Conservation (phyloP, 2,888 invertebrate genomes). For the Drosophila pseudotalamancana region DNA sequence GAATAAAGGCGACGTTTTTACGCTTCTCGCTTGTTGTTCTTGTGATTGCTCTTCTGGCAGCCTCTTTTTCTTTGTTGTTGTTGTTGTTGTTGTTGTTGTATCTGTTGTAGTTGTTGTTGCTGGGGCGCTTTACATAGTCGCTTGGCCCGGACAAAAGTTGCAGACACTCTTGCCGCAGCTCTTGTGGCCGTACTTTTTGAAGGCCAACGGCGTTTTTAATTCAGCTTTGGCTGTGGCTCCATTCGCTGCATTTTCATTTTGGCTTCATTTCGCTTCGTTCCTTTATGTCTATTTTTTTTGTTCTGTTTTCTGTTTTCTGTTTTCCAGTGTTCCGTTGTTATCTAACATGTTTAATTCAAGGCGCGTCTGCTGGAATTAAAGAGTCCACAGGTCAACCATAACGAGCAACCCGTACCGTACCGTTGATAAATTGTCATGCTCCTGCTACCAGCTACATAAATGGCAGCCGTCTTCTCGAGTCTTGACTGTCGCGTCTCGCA, state of each 20-base stretch:
- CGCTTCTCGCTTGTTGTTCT: conserved; percentile 48
- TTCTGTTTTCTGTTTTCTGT: no score
- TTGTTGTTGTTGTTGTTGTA: conserved; percentile 1
- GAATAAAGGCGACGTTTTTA: conserved; percentile 74
- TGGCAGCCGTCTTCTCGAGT: conserved; percentile 2
- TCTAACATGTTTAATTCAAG: conserved; percentile 80
- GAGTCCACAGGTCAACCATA: conserved; percentile 61
- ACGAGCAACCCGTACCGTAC: conserved; percentile 55
- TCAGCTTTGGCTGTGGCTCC: conserved; percentile 45
- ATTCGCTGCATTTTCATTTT: conserved; percentile 42
- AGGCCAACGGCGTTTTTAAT: conserved; percentile 70
- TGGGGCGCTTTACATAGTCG: conserved; percentile 58
- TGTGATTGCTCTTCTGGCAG: conserved; percentile 37
- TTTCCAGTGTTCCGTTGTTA: conserved; percentile 52
- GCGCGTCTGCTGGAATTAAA: conserved; percentile 72
- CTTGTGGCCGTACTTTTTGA: conserved; percentile 48
- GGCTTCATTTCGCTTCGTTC: no score
- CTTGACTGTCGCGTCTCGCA: conserved; percentile 24
- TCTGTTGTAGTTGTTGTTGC: conserved; percentile 32
- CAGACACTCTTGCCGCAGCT: conserved; percentile 47
- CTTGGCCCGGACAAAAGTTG: conserved; percentile 69
- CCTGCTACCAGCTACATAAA: conserved; percentile 3
- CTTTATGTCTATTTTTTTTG: background rate
- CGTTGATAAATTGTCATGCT: conserved; percentile 59
- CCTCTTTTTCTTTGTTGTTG: conserved; percentile 2